Evolutionary conservation across 2,113 vertebrate species (phyloP).

Genomic region (Eptesicus fuscus): DNA sequence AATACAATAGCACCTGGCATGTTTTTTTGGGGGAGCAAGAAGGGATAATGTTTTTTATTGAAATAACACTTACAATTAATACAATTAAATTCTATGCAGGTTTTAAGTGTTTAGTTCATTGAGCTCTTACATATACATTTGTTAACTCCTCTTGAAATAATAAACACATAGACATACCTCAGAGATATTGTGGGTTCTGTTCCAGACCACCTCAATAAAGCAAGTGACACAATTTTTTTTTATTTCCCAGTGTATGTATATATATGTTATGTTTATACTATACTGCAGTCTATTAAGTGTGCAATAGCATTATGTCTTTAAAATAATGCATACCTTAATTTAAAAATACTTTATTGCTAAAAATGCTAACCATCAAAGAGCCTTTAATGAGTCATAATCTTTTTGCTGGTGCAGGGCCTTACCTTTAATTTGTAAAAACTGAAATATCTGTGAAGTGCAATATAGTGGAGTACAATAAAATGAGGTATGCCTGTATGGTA

Average conservation of each 20-base stretch:
- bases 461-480: not conserved
- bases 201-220: not conserved
- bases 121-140: not conserved
- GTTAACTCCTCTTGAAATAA: not conserved
- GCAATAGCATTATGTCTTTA: not conserved
- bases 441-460: not conserved
- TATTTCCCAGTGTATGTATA: not conserved
- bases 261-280: not conserved
- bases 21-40: not conserved
- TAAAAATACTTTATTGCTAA: not conserved
- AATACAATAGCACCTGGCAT: not conserved
- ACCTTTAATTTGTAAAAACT: not conserved
- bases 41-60: not conserved
- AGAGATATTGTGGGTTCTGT: not conserved
- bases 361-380: not conserved
- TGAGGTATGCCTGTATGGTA: not conserved
- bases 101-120: conserved; percentile 1
- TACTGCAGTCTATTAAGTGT: not conserved
- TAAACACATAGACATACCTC: not conserved
- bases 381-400: not conserved
- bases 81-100: not conserved
- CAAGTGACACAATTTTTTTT: not conserved
- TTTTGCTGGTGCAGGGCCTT: not conserved
- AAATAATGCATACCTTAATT: not conserved
- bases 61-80: not conserved